Evolutionary conservation across 2,113 vertebrate genomes (phyloP).

Genomic region (Nesoenas mayeri): DNA sequence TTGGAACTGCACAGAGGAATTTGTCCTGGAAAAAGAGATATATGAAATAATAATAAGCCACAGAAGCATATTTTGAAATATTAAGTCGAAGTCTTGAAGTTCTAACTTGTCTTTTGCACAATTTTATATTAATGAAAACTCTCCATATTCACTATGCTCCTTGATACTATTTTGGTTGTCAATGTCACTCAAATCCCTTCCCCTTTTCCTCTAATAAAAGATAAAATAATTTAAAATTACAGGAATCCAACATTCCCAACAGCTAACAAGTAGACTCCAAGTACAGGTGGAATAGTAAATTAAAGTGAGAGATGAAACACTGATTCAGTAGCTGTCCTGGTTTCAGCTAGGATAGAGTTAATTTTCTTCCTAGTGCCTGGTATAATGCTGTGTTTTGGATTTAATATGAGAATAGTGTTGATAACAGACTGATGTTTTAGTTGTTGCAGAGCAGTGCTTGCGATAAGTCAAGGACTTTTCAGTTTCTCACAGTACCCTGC

Average conservation of each 20-base stretch:
- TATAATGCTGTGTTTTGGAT: no score
- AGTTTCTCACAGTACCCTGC: no score
- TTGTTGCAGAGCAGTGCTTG: no score
- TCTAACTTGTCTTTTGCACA: neutral
- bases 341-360: no score
- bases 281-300: neutral
- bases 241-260: neutral
- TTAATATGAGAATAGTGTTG: no score
- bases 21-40: neutral
- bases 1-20: neutral
- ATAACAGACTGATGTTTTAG: no score
- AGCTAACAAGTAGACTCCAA: neutral
- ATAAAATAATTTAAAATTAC: neutral
- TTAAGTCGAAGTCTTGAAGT: neutral
- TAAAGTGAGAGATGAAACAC: neutral
- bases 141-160: neutral
- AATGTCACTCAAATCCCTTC: neutral
- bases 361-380: no score
- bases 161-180: neutral
- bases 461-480: no score
- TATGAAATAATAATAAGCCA: neutral
- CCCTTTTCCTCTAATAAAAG: neutral
- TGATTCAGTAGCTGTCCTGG: neutral
- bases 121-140: neutral
- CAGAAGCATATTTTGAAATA: neutral